phyloP scores from a whole-genome alignment of 2,113 vertebrate genomes.

The Chaenogobius annularis region DNA sequence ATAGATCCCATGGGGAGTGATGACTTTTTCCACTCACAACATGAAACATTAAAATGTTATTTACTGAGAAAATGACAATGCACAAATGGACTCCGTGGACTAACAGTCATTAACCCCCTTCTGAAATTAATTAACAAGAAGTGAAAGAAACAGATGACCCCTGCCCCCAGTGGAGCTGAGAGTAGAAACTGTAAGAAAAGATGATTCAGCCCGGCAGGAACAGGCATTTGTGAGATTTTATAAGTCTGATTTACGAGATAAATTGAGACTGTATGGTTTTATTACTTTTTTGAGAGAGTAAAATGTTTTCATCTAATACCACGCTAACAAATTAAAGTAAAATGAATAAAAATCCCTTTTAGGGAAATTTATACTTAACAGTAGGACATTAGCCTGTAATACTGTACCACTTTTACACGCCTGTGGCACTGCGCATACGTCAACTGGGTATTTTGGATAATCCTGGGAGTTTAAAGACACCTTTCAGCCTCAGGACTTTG shows the following conservation, averaged over 20 bases:
- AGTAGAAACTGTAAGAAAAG: background rate
- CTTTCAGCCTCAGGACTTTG: slow-evolving; percentile 7
- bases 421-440: background rate
- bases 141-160: slow-evolving; percentile 48
- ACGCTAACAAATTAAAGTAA: too few relatives aligned
- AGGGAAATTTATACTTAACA: background rate
- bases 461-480: slow-evolving; percentile 1
- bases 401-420: background rate
- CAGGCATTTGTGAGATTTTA: background rate
- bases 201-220: background rate
- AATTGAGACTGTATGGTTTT: background rate
- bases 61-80: slow-evolving; percentile 10
- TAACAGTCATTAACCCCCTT: slow-evolving; percentile 38
- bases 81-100: slow-evolving; percentile 27
- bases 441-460: slow-evolving; percentile 6
- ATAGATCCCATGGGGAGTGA: slow-evolving; percentile 20
- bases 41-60: slow-evolving; percentile 31
- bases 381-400: background rate
- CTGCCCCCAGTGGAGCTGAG: slow-evolving; percentile 25
- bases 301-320: too few relatives aligned
- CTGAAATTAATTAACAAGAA: slow-evolving; percentile 59
- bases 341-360: too few relatives aligned
- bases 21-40: slow-evolving; percentile 14
- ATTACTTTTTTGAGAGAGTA: background rate
- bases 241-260: background rate